Base-by-base conservation (phyloP, 2,888 invertebrate species). In the Pristionchus mayeri region DNA sequence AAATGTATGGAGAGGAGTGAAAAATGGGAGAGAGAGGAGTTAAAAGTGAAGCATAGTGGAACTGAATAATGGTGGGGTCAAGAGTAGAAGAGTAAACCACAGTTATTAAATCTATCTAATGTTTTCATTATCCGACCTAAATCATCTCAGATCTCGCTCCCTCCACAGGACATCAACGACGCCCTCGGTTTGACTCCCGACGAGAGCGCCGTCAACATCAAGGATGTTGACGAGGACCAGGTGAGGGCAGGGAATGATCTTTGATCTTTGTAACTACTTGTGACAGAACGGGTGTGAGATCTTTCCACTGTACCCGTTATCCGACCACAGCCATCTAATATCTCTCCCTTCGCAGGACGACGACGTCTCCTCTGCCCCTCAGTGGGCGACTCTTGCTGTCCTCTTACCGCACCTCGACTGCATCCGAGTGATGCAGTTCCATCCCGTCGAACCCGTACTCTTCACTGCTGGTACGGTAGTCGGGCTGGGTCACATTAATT, bases 381-480 rank as follows among this genome's bases (percentile, higher is more conserved):
- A 89, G 37, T 92, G 92, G 92, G 88, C 87, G 37, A 87, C 90
- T 24, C 88, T 88, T 37, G 88, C 87, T 57, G 90, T 92, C 21
- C 88, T 92, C 37, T 89, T 87, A 87, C 93, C 94, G 86, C 94
- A 94, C 88, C 94, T 94, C 91, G 94, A 94, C 90, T 93, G 93
- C n/a, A 93, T 94, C 78, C 89, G 94, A 60, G 93, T 93, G 3
- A 92, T 94, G 89, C 94, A 93, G 85, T 93, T 92, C 87, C 92
- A 91, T 82, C 92, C 92, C 7, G 91, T 92, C 21, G 92, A 92
- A 84, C 91, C 92, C 0, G 88, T 98, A 85, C 95, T 99, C 86
- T 96, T 99, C 92, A 98, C 99, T 44, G 98, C 98, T 57, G 97
- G 82, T 82, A 67, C 16, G 79, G 24, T 24, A 57, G 57, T 30